Evolutionary conservation across 2,888 invertebrate species (phyloP).

Genomic region (Synergus japonicus): DNA sequence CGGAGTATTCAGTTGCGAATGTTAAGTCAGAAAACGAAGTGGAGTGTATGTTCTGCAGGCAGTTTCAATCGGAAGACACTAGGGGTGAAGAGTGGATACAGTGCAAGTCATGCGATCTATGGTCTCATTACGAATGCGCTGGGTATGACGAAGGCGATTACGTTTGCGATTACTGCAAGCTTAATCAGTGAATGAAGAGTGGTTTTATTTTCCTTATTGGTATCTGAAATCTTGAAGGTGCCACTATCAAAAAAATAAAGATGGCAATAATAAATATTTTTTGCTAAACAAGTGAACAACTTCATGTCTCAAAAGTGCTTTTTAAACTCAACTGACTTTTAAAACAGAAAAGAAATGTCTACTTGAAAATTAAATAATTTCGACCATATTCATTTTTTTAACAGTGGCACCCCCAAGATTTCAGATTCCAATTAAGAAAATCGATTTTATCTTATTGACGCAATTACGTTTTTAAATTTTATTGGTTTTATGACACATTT

Average conservation of each 20-base stretch:
- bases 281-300: neutral
- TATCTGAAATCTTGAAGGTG: no score
- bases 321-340: no score
- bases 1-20: neutral
- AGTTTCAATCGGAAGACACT: neutral
- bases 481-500: no score
- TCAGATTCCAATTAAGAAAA: no score
- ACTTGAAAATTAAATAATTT: no score
- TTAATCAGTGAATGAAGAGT: neutral
- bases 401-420: no score
- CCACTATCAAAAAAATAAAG: no score
- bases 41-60: constrained; percentile 12
- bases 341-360: no score
- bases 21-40: neutral
- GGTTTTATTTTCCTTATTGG: neutral
- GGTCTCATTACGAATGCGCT: constrained; percentile 15
- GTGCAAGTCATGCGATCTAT: neutral
- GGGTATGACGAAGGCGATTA: neutral
- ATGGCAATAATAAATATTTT: neutral
- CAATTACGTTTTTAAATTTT: no score
- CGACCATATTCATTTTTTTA: no score
- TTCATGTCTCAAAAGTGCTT: no score
- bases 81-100: constrained; percentile 5
- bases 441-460: no score
- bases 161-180: constrained; percentile 19